phyloP scores from a whole-genome alignment of 2,888 invertebrate species.

The Microctonus brassicae region DNA sequence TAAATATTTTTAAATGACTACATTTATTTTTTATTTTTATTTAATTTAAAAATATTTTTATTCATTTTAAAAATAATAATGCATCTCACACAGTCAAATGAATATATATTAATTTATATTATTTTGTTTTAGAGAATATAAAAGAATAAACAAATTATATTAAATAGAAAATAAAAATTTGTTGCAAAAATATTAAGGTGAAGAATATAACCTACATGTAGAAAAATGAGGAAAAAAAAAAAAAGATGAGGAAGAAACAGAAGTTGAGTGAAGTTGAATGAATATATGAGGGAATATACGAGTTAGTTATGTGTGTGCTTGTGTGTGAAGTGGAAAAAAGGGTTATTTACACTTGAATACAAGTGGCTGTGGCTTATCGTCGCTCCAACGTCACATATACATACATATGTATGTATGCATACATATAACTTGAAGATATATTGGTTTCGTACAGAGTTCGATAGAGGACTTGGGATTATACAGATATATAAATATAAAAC shows the following conservation, averaged over 20 bases:
- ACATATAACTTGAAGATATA: slow-evolving; percentile 48
- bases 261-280: slow-evolving; percentile 8
- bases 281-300: slow-evolving; percentile 6
- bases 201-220: background rate
- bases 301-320: background rate
- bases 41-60: no score
- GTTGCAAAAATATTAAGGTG: background rate
- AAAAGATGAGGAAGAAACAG: background rate
- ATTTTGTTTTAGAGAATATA: background rate
- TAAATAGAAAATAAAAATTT: background rate
- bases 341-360: slow-evolving; percentile 61
- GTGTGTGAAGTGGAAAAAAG: slow-evolving; percentile 31
- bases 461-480: slow-evolving; percentile 39
- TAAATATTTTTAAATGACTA: no score
- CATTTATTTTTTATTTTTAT: no score
- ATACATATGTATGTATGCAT: background rate
- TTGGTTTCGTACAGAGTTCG: slow-evolving; percentile 53
- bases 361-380: slow-evolving; percentile 54
- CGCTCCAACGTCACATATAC: slow-evolving; percentile 50
- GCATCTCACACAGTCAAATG: no score
- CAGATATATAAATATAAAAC: slow-evolving; percentile 7
- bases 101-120: no score
- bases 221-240: background rate
- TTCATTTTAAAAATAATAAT: no score
- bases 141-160: background rate